Percentiles rank a stretch among this genome's conserved stretches.
phyloP scores from a whole-genome alignment of 2,797 vertebrate genomes.

The Somateria mollissima region DNA sequence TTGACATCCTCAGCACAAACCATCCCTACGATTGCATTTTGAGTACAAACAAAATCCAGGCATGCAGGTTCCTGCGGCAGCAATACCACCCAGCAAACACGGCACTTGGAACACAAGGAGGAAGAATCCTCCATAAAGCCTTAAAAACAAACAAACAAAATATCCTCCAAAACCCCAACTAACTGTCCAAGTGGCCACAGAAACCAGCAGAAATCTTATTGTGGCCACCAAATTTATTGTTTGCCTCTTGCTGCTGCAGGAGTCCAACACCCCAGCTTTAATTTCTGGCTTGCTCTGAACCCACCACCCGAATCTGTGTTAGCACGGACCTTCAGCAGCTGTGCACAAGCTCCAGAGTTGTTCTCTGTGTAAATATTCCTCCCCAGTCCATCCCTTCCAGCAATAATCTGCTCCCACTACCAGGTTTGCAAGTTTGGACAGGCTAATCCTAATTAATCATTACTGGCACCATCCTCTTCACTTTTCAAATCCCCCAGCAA shows the following conservation, averaged over 20 bases:
- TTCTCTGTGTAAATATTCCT: not conserved
- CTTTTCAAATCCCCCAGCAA: not conserved
- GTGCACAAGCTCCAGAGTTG: too few relatives aligned
- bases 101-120: not conserved
- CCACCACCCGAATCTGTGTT: not conserved
- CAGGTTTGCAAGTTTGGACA: not conserved
- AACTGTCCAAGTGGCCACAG: not conserved
- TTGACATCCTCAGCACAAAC: not conserved
- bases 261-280: not conserved
- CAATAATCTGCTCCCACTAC: not conserved
- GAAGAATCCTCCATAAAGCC: not conserved
- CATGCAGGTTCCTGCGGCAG: not conserved
- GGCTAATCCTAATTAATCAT: not conserved
- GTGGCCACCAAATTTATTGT: not conserved
- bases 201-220: not conserved
- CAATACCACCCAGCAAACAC: not conserved
- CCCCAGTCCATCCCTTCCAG: not conserved
- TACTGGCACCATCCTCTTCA: not conserved
- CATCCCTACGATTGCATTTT: not conserved
- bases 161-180: accelerated
- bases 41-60: not conserved
- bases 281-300: not conserved
- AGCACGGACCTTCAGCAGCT: not conserved
- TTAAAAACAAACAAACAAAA: not conserved
- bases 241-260: not conserved